Conservation (phyloP, 2,888 invertebrate species). For the Cephus rjabovi region DNA sequence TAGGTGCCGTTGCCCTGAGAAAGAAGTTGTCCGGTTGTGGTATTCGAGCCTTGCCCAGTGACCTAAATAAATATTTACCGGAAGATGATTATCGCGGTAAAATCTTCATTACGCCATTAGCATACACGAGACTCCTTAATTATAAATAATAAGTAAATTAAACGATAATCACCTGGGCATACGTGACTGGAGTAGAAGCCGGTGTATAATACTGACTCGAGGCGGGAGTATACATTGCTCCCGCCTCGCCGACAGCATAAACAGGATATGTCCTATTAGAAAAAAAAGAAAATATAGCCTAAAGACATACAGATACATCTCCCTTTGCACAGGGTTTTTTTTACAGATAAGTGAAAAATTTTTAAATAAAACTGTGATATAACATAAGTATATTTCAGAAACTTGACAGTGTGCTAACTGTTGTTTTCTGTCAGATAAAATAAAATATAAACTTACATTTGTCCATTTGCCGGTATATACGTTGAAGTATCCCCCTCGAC, state of each 20-base stretch:
- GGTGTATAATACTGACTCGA: conserved; percentile 81
- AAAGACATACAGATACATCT: background rate
- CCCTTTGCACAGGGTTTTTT: background rate
- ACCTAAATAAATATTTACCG: conserved; percentile 42
- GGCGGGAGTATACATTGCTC: conserved; percentile 73
- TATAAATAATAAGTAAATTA: background rate
- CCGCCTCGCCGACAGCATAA: conserved; percentile 79
- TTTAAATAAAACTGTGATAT: background rate
- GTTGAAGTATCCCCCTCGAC: conserved; percentile 72
- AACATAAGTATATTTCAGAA: background rate
- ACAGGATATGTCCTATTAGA: conserved; percentile 78
- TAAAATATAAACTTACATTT: conserved; percentile 69
- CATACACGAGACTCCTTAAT: background rate
- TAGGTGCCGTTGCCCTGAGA: conserved; percentile 70
- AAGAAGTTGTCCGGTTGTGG: conserved; percentile 62
- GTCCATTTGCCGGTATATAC: conserved; percentile 74
- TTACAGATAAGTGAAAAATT: background rate
- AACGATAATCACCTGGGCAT: conserved; percentile 71
- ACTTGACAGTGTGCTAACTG: too few relatives aligned
- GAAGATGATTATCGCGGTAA: background rate
- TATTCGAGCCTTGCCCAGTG: conserved; percentile 60
- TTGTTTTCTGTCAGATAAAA: conserved; percentile 7
- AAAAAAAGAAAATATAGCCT: background rate
- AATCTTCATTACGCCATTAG: background rate
- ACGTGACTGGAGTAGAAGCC: conserved; percentile 72